These are phyloP conservation scores for Corythornis madagascariensis DNA, from an alignment of 2,113 vertebrate species.

Conservation along the genomic window DNA sequence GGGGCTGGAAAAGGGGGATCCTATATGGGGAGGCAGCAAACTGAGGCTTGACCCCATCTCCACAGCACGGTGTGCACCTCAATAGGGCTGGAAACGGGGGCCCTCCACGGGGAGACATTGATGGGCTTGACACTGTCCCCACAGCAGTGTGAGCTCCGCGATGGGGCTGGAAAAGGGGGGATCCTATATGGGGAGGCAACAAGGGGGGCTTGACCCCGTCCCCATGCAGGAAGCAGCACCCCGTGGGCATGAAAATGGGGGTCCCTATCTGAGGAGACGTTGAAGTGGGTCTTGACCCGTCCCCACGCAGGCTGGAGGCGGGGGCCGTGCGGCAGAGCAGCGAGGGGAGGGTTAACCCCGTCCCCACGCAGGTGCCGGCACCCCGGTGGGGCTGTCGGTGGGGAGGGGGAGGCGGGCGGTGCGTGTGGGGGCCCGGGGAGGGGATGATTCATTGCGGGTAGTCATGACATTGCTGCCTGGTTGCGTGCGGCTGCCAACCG, in stretches of 20 bases:
- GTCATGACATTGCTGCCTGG: conserved; percentile 65
- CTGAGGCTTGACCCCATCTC: neutral
- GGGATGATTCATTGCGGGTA: conserved; percentile 59
- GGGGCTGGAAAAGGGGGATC: neutral
- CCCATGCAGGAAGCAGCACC: no score
- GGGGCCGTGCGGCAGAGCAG: conserved; percentile 20
- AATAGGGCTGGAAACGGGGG: neutral
- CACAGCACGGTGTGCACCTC: neutral
- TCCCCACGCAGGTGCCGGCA: conserved; percentile 49
- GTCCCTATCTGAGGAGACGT: no score
- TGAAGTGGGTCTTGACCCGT: neutral
- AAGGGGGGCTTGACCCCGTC: neutral
- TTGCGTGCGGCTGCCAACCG: conserved; percentile 43
- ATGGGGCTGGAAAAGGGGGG: neutral
- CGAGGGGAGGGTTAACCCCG: conserved; percentile 36
- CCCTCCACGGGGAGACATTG: no score
- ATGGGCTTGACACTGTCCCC: neutral
- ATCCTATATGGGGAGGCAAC: accelerated
- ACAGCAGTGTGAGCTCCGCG: neutral
- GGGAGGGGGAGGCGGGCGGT: conserved; percentile 47
- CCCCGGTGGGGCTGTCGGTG: conserved; percentile 43
- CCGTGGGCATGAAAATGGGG: no score
- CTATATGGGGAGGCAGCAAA: accelerated
- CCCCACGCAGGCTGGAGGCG: neutral
- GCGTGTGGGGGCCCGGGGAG: conserved; percentile 47